Conservation (phyloP, 1,140 invertebrate genomes). For the Dinoponera quadriceps region DNA sequence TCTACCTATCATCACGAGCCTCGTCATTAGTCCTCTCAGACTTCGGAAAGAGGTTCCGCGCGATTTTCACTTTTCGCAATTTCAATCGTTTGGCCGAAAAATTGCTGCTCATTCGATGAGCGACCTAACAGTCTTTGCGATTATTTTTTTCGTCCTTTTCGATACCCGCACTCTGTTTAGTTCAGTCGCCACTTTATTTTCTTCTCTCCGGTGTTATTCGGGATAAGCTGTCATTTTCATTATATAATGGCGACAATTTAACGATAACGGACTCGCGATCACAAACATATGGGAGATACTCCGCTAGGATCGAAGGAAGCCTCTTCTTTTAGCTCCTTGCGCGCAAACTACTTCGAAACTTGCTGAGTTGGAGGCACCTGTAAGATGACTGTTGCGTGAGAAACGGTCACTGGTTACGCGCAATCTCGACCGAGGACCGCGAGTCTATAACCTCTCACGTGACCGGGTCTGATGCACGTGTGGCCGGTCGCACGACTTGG, state of each 20-base stretch:
- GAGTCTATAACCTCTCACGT: slow-evolving; percentile 61
- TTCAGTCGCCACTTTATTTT: too few species aligned
- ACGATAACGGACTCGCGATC: too few species aligned
- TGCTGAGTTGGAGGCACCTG: background rate
- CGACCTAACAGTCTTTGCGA: too few species aligned
- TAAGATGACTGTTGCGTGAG: slow-evolving; percentile 38
- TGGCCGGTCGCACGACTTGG: slow-evolving; percentile 60
- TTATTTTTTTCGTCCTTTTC: too few species aligned
- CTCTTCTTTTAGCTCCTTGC: background rate
- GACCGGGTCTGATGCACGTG: slow-evolving; percentile 57
- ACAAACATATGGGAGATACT: too few species aligned
- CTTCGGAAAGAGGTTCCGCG: slow-evolving; percentile 41
- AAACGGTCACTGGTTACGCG: slow-evolving; percentile 69
- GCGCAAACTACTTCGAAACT: background rate
- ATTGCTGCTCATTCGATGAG: too few species aligned
- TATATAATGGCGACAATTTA: too few species aligned
- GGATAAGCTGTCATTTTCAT: too few species aligned
- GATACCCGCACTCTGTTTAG: too few species aligned
- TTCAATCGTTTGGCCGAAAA: slow-evolving; percentile 32
- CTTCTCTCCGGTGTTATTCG: too few species aligned
- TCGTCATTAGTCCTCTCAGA: slow-evolving; percentile 73
- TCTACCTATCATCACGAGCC: slow-evolving; percentile 78
- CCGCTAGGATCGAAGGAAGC: too few species aligned
- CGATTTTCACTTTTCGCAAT: slow-evolving; percentile 7
- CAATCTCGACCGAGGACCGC: slow-evolving; percentile 54